phyloP scores from a whole-genome alignment of 2,888 invertebrate genomes.

The Eristalis arbustorum region DNA sequence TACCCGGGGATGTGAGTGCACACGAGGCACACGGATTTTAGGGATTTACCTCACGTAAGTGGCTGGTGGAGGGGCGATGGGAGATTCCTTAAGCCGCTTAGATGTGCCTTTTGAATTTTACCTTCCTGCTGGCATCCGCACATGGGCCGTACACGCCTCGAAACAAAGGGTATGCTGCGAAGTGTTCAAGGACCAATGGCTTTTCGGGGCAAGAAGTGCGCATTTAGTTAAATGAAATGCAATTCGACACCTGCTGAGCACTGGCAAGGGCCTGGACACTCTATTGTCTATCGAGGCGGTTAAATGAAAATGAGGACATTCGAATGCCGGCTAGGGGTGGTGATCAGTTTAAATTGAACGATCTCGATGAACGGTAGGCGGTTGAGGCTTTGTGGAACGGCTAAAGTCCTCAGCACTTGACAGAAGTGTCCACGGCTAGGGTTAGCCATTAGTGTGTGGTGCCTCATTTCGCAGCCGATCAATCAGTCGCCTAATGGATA shows the following conservation, averaged over 20 bases:
- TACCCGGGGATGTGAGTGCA: background rate
- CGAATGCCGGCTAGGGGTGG: background rate
- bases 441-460: background rate
- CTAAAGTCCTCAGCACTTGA: background rate
- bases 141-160: background rate
- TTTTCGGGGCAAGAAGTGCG: background rate
- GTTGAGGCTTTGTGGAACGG: background rate
- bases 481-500: background rate
- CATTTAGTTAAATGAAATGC: background rate
- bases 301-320: background rate
- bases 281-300: background rate
- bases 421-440: background rate
- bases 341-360: background rate
- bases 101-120: slow-evolving; percentile 1
- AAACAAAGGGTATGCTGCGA: background rate
- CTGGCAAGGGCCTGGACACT: background rate
- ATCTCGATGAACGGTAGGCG: background rate
- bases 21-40: slow-evolving; percentile 25
- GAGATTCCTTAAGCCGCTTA: slow-evolving; percentile 31
- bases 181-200: background rate
- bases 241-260: background rate
- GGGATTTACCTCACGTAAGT: slow-evolving; percentile 60
- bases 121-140: background rate
- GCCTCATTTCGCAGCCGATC: background rate
- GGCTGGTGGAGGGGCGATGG: slow-evolving; percentile 27